These are phyloP conservation scores for Eciton burchellii DNA, from an alignment of 1,140 invertebrate genomes.

Conservation along the genomic window DNA sequence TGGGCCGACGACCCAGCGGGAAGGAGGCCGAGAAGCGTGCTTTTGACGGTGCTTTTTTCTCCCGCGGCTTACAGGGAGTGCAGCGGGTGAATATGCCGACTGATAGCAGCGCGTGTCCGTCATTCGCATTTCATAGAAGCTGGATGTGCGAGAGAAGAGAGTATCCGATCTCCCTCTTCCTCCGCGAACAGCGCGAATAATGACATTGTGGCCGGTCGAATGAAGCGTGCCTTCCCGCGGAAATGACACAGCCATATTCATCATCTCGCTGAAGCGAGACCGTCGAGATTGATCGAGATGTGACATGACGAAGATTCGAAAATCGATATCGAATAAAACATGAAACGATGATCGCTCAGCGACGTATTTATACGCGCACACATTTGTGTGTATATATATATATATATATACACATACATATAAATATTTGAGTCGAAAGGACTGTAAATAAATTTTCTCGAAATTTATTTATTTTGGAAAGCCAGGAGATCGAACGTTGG, in stretches of 20 bases:
- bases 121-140: conserved; percentile 43
- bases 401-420: no score
- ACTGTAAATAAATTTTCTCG: no score
- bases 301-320: no score
- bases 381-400: no score
- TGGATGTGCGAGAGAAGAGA: not conserved
- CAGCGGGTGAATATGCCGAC: conserved; percentile 43
- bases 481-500: not conserved
- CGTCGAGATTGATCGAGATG: not conserved
- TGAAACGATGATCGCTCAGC: no score
- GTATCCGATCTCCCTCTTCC: not conserved
- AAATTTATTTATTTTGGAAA: no score
- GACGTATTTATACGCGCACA: no score
- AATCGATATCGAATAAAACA: no score
- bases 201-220: conserved; percentile 6
- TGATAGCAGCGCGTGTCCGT: conserved; percentile 41
- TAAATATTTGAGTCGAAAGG: no score
- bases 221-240: conserved; percentile 2
- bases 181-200: not conserved
- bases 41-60: conserved; percentile 43
- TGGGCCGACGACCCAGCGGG: conserved; percentile 33
- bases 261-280: not conserved
- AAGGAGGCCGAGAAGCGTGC: conserved; percentile 35
- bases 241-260: not conserved
- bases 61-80: conserved; percentile 38